Base-by-base conservation (phyloP, 2,113 vertebrate species). In the Pogonocichla stellata region DNA sequence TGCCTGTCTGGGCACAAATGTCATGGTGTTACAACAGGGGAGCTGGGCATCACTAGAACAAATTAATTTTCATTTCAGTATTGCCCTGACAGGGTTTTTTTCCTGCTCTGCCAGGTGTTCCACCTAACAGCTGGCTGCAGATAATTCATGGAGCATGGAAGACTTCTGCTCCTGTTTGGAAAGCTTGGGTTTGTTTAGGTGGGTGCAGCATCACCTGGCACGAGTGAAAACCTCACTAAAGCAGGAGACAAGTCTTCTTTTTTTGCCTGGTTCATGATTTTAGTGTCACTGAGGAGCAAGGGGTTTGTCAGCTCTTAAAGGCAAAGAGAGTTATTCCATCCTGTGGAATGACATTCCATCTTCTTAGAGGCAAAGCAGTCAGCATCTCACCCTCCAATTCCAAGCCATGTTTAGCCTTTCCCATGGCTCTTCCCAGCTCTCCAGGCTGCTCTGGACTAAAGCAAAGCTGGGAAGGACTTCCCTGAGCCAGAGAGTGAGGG, bases 401-500 rank as follows among this genome's bases (percentile, higher is more conserved):
- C 2, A 12, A 50, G n/a, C 34, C 7, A 0, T 0, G 1, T 34
- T 73, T 22, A 19, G 15, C 48, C 36, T 69, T 73, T 65, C 42
- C 74, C 40, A 1, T 11, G 13, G 28, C 53, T 85, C 36, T 61
- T 47, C 54, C 61, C 61, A 29, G 38, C 34, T 64, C 61, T 47
- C 54, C 16, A 5, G n/a, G 19, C 56, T 78, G 48, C 70, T 81
- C 65, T 14, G 8, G 47, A 9, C 15, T 6, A 8, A 51, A 61
- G 74, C 36, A n/a, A 20, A 48, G 36, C 66, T 43, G 8, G 38
- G 71, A 13, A 40, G 66, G 40, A 70, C 38, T n/a, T 40, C 38
- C 42, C 45, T 8, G 7, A 26, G 48, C n/a, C 0, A 0, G 31
- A 0, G 2, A 17, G 4, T 0, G 2, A 85, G 28, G 66, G 38